Base-by-base conservation (phyloP, 2,797 vertebrate genomes). In the Hyperoplus lanceolatus region DNA sequence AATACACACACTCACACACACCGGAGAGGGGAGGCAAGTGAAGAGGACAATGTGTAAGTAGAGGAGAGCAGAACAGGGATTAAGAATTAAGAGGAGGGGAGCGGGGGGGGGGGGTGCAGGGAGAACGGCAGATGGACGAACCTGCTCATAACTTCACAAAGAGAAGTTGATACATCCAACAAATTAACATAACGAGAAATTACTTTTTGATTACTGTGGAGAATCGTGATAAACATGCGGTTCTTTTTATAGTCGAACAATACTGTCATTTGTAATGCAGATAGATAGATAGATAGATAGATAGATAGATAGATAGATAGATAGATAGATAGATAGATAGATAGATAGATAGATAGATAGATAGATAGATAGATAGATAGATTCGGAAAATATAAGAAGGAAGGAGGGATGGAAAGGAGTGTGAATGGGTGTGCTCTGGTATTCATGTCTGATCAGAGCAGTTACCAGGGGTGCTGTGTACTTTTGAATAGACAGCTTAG, bases 401-500 rank as follows among this genome's bases (percentile, higher is more conserved):
- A 63, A 16, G n/a, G 21, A 46, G 49, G 41, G 21, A 67, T 57
- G 49, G 45, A 62, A 36, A 43, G 14, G 29, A 60, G 63, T 11
- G 73, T 53, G 56, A 75, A 58, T 39, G 73, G 29, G 86, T 86
- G 93, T 93, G 91, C 84, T 77, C 54, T 77, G 91, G 90, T 90
- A 86, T 96, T 96, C 93, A 93, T 94, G 91, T 87, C 82, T 81
- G 94, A 96, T 96, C 96, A 96, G 90, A 89, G 90, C 81, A 77
- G 87, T 83, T 49, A 90, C 94, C 94, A 91, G 93, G 93, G 92
- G 92, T 91, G 91, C 90, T 92, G 90, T 96, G 96, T 96, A 80
- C 29, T 62, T 72, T 77, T 96, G 95, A 97, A 97, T 96, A 93
- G 95, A 94, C 95, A 97, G 94, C 96, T 96, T 97, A 96, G 96